A percentile compares a stretch with the other conserved stretches of the same genome.
Evolutionary conservation across 2,113 vertebrate genomes (phyloP).

Genomic region (Ophiodon elongatus): DNA sequence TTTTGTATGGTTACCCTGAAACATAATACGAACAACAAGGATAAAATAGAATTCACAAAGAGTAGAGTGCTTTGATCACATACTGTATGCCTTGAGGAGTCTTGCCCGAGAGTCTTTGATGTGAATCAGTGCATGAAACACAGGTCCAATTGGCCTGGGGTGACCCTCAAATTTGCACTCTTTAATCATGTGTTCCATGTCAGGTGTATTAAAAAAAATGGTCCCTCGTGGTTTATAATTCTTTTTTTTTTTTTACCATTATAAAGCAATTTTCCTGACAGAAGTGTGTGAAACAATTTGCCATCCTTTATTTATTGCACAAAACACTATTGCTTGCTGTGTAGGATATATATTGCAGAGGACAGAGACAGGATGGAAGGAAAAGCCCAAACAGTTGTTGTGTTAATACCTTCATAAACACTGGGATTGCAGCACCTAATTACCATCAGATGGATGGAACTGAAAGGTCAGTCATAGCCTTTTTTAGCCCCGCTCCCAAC

Average conservation of each 20-base stretch:
- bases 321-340: slow-evolving; percentile 42
- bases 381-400: slow-evolving; percentile 81
- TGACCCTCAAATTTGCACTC: slow-evolving; percentile 79
- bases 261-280: slow-evolving; percentile 61
- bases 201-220: slow-evolving; percentile 76
- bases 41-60: slow-evolving; percentile 77
- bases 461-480: slow-evolving; percentile 79
- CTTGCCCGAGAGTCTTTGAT: slow-evolving; percentile 82
- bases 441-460: slow-evolving; percentile 83
- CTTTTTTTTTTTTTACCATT: slow-evolving; percentile 29
- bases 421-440: slow-evolving; percentile 84
- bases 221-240: slow-evolving; percentile 62
- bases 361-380: slow-evolving; percentile 62
- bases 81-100: slow-evolving; percentile 82
- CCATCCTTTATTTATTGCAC: slow-evolving; percentile 68
- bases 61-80: slow-evolving; percentile 79
- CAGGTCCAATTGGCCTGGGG: slow-evolving; percentile 81
- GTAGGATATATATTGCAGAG: slow-evolving; percentile 24
- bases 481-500: slow-evolving; percentile 50
- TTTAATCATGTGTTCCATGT: slow-evolving; percentile 80
- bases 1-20: slow-evolving; percentile 67
- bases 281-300: slow-evolving; percentile 78
- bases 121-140: slow-evolving; percentile 85
- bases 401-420: slow-evolving; percentile 82
- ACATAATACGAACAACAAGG: slow-evolving; percentile 78